Conservation (phyloP, 1,140 invertebrate species). For the Mycetomoellerius zeteki region DNA sequence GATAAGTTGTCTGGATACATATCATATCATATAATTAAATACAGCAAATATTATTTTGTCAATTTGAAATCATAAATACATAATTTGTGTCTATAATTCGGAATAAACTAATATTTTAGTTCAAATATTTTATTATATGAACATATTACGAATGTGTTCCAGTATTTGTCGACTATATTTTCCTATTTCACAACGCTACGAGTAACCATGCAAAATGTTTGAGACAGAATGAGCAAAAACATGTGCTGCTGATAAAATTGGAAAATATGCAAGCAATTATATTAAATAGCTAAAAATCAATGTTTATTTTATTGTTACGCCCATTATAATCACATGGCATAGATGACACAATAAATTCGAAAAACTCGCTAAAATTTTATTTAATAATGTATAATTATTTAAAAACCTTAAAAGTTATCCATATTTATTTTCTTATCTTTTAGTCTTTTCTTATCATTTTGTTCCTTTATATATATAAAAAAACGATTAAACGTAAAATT, state of each 20-base stretch:
- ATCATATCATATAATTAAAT: neutral
- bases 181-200: constrained; percentile 49
- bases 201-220: constrained; percentile 9
- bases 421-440: too few species aligned
- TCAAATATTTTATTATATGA: neutral
- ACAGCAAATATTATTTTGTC: neutral
- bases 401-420: too few species aligned
- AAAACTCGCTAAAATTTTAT: too few species aligned
- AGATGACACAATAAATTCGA: too few species aligned
- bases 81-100: neutral
- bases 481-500: too few species aligned
- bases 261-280: neutral
- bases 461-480: too few species aligned
- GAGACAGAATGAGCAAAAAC: neutral
- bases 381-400: too few species aligned
- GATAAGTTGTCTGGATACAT: neutral
- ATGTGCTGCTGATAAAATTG: neutral
- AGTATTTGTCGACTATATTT: constrained; percentile 36
- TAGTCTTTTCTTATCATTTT: too few species aligned
- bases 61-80: neutral
- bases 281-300: neutral
- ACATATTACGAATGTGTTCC: neutral
- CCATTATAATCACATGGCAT: neutral
- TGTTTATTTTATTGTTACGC: neutral
- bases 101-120: neutral